Base-by-base conservation (phyloP, 2,113 vertebrate genomes). In the Eurypyga helias region DNA sequence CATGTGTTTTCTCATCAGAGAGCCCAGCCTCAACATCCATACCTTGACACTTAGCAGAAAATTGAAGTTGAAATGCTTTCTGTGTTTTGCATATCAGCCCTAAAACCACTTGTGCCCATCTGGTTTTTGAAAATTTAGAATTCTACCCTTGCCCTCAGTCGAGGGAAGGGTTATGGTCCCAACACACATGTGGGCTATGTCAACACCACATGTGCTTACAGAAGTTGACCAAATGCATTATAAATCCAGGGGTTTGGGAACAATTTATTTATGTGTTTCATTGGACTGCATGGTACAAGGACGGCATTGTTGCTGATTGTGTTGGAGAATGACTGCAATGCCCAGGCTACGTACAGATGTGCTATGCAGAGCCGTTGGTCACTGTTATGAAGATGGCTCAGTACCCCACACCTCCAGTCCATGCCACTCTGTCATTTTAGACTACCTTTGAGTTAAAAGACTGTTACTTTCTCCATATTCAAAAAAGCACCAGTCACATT, bases 1-100 rank as follows among this genome's bases (percentile, higher is more conserved):
- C 84, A 38, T 70, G 92, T 87, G 90, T 93, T 88, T 78, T 38
- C 80, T 75, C 92, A 81, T 86, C 93, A 90, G 92, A 89, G 28
- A 77, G 46, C 67, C 65, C 55, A 13, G 60, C 26, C 83, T 48
- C 55, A 71, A 31, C 71, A 90, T 84, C 93, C 82, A 5, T 23
- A 51, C 85, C 93, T 96, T 72, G 77, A 82, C 83, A 91, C 66
- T 78, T 9, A 71, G 73, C 80, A 94, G 72, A 64, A 93, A 93
- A 88, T 64, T 73, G 79, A 58, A 93, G 90, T 83, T 48, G 90
- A 60, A 76, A 9, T 46, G 18, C 90, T 84, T 90, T 81, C 90
- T 94, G 91, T 83, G 84, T 46, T 87, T 69, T 91, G 81, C 82
- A 70, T 70, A 36, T n/a, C 87, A 38, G 49, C 82, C 61, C 58